Percentiles rank a stretch among this genome's conserved stretches.
Evolutionary conservation across 2,888 invertebrate species (phyloP).

Genomic region (Parapristionchus giblindavisi): DNA sequence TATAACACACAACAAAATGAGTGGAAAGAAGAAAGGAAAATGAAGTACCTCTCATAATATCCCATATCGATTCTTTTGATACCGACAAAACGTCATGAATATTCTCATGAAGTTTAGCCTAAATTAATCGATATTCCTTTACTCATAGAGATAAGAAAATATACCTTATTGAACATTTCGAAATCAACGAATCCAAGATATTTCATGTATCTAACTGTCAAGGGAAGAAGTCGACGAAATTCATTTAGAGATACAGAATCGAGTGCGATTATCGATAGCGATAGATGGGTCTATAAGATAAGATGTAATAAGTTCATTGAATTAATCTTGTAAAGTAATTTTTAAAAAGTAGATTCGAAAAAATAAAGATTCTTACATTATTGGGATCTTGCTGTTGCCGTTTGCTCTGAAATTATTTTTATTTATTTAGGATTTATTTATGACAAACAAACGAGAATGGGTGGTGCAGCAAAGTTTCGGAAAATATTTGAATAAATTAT

Average conservation of each 20-base stretch:
- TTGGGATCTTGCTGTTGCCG: too few species aligned
- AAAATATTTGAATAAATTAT: too few species aligned
- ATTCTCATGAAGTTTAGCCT: background rate
- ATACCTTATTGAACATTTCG: conserved; percentile 29
- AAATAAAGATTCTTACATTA: too few species aligned
- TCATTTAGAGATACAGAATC: conserved; percentile 17
- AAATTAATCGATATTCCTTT: background rate
- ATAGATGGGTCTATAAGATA: background rate
- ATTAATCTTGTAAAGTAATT: too few species aligned
- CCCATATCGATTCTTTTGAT: background rate
- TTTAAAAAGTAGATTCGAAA: too few species aligned
- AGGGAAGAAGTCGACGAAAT: conserved; percentile 18
- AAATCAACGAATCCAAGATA: conserved; percentile 20
- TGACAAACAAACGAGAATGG: too few species aligned
- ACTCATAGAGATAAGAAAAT: background rate
- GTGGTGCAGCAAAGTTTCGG: too few species aligned
- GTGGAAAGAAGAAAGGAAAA: too few species aligned
- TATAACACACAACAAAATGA: too few species aligned
- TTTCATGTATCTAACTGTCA: conserved; percentile 11
- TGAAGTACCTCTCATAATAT: conserved; percentile 7
- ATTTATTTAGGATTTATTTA: too few species aligned
- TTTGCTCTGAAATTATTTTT: too few species aligned
- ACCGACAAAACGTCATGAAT: background rate
- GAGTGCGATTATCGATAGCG: conserved; percentile 1
- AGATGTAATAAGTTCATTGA: too few species aligned